Evolutionary conservation across 2,113 vertebrate genomes (phyloP).

Genomic region (Amblyopsis rosae): DNA sequence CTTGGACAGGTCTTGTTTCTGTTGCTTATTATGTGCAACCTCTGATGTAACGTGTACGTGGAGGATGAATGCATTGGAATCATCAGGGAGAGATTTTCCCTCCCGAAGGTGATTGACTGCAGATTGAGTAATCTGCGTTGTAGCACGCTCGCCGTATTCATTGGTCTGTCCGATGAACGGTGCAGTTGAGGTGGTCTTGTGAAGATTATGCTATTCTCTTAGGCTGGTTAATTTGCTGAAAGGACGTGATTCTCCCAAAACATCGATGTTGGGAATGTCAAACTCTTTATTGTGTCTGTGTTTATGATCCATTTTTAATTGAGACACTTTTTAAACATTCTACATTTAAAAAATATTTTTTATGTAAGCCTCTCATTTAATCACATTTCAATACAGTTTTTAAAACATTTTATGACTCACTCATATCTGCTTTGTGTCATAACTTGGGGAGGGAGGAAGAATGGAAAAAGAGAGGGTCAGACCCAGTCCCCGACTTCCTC

Average conservation of each 20-base stretch:
- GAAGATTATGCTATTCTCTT: conserved; percentile 36
- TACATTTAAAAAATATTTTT: conserved; percentile 57
- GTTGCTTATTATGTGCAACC: conserved; percentile 19
- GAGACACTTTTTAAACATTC: conserved; percentile 65
- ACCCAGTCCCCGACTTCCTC: conserved; percentile 63
- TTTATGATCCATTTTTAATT: conserved; percentile 69
- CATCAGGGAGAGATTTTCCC: conserved; percentile 49
- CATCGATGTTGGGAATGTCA: conserved; percentile 62
- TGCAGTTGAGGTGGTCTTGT: conserved; percentile 32
- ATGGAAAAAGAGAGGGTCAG: conserved; percentile 42
- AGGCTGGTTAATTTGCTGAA: conserved; percentile 50
- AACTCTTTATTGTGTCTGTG: conserved; percentile 63
- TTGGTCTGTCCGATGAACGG: conserved; percentile 27
- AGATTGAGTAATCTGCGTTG: conserved; percentile 48
- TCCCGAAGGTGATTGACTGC: conserved; percentile 36
- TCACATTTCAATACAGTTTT: conserved; percentile 51
- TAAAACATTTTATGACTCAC: conserved; percentile 60
- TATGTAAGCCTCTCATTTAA: conserved; percentile 61
- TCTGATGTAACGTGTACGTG: conserved; percentile 41
- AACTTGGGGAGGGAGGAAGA: conserved; percentile 46
- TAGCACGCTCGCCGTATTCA: conserved; percentile 37
- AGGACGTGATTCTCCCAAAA: conserved; percentile 32
- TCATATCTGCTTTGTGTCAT: conserved; percentile 55
- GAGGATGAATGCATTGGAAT: conserved; percentile 39
- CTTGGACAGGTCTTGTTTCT: not conserved